Evolutionary conservation across 35 echinoderm and acorn worm species (phyloP), one percentile per base, ranked within the genome.

Genomic region (Apostichopus parvimensis): DNA sequence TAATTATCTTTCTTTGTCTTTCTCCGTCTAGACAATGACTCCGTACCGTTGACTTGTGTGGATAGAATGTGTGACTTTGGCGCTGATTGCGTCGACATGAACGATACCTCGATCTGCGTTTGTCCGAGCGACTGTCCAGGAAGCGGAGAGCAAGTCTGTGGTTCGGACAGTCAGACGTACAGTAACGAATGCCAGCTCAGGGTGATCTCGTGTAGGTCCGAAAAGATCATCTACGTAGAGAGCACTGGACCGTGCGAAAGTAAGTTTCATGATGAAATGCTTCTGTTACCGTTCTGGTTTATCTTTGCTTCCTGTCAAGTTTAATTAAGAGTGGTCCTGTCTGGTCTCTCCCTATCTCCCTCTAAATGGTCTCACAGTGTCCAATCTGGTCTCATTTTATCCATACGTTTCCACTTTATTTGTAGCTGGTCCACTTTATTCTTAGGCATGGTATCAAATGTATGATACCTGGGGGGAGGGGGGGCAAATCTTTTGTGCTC

Each of bases 111-210:
- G 2, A 91, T 92, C 14, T 98, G 96, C 65, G 88, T 88, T 0
- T 92, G 91, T 92, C 91, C 91, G 15, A 79, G 87, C 20, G 83
- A 93, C 7, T 95, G 96, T 81, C 58, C 62, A 21, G 87, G 79
- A 7, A 28, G 54, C 6, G 80, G 75, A 24, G 83, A 79, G 28
- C 94, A 66, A 24, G 94, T 98, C 15, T 98, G 96, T 60, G 96
- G 96, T 12, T 85, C 94, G 13, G 90, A 98, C 61, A 89, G 94
- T 20, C 92, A 95, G 88, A 98, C 96, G 17, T 99, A 99, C 71
- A 93, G 83, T 25, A 99, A 90, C 18, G 93, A 95, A 62, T 99
- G 94, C 78, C 95, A 96, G 91, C 55, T 96, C 76, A 78, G 82
- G 76, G 58, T 93, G 14, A 91, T 96, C 54, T 93, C 91, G 6